Conservation (phyloP, 1,140 invertebrate species). For the Brachionus asplanchnoidis region DNA sequence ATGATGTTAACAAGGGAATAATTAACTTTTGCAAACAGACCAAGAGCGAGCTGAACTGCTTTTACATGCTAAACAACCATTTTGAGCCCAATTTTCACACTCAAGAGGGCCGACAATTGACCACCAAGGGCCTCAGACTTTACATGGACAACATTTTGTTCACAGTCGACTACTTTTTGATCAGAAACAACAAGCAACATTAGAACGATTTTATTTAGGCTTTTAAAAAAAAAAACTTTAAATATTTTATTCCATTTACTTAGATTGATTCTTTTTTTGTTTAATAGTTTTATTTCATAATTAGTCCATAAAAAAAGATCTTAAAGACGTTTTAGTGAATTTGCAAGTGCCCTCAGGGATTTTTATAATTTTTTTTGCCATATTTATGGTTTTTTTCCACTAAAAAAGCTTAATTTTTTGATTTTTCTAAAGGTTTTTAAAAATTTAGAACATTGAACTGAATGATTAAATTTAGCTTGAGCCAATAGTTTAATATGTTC, state of each 20-base stretch:
- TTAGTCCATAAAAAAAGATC: neutral
- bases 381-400: neutral
- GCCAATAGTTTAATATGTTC: neutral
- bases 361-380: slow-evolving; percentile 20
- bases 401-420: neutral
- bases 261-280: slow-evolving; percentile 4
- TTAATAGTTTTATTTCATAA: slow-evolving; percentile 20
- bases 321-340: slow-evolving; percentile 8
- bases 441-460: neutral
- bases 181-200: slow-evolving; percentile 40
- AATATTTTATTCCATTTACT: slow-evolving; percentile 25
- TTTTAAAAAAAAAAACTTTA: neutral
- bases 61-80: slow-evolving; percentile 37
- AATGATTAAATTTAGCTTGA: neutral
- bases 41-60: neutral
- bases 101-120: slow-evolving; percentile 33
- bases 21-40: slow-evolving; percentile 31
- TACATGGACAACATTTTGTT: slow-evolving; percentile 36
- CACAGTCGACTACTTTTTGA: slow-evolving; percentile 32
- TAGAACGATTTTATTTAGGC: neutral
- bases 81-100: slow-evolving; percentile 37
- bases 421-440: neutral
- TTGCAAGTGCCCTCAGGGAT: slow-evolving; percentile 12
- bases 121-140: slow-evolving; percentile 13
- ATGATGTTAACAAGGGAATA: slow-evolving; percentile 31